phyloP scores from a whole-genome alignment of 2,113 vertebrate genomes.

The Diglossa brunneiventris region DNA sequence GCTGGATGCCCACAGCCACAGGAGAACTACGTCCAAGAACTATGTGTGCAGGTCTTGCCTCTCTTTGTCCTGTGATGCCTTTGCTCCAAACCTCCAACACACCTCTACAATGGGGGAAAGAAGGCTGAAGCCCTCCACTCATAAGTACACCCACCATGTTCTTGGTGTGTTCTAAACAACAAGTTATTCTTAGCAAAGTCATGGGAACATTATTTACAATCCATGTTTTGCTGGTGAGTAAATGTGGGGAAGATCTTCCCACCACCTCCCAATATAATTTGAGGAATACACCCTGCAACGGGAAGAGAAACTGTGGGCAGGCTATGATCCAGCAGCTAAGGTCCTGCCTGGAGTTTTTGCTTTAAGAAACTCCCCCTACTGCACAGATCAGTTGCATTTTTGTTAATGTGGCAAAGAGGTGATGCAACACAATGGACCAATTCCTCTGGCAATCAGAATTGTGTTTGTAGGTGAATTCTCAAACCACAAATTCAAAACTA shows the following conservation, averaged over 20 bases:
- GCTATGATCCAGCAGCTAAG: background rate
- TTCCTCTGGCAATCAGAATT: background rate
- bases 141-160: rapidly evolving
- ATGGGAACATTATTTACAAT: background rate
- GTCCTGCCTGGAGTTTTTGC: background rate
- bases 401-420: background rate
- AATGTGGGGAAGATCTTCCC: background rate
- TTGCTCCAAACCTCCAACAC: background rate
- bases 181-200: background rate
- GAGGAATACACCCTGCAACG: background rate
- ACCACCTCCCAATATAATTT: background rate
- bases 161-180: background rate
- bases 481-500: background rate
- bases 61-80: background rate
- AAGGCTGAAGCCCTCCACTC: background rate
- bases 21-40: background rate
- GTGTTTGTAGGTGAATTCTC: conserved; percentile 8
- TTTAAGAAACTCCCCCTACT: background rate
- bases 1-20: background rate
- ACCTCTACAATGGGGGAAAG: background rate
- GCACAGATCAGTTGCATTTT: background rate
- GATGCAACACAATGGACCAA: background rate
- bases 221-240: background rate
- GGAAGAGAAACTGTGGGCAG: background rate
- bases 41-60: background rate